phyloP scores from a whole-genome alignment of 2,797 vertebrate species.

The Leptodon cayanensis region DNA sequence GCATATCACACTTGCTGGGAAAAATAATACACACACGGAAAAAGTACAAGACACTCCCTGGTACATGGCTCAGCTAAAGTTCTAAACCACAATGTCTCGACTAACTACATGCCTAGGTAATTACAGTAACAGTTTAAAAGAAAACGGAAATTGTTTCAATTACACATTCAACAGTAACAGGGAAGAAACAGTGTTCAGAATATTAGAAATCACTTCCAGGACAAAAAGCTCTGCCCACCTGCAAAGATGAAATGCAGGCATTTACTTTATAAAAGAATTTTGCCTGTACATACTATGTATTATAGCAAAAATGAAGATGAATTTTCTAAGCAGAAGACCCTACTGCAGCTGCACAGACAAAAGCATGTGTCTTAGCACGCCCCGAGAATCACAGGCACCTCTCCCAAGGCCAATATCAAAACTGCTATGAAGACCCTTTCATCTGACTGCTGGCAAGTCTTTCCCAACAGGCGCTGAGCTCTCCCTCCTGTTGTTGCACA shows the following conservation, averaged over 20 bases:
- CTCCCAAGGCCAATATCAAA: background rate
- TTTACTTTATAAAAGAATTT: background rate
- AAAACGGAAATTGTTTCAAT: background rate
- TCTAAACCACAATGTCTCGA: background rate
- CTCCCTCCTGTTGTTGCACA: background rate
- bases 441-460: background rate
- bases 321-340: background rate
- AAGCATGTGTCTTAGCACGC: rapidly evolving
- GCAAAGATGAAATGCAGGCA: background rate
- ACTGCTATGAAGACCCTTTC: background rate
- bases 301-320: background rate
- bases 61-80: background rate
- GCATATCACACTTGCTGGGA: background rate
- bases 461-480: background rate
- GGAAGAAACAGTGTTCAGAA: background rate
- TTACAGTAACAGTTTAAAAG: background rate
- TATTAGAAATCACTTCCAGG: background rate
- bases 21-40: background rate
- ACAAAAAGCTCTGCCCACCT: background rate
- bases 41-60: background rate
- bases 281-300: background rate
- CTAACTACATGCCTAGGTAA: background rate
- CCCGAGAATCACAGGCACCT: background rate
- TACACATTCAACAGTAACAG: background rate
- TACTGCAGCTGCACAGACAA: background rate